These are phyloP conservation scores for Pimpla rufipes DNA, from an alignment of 2,888 invertebrate genomes.

Conservation along the genomic window DNA sequence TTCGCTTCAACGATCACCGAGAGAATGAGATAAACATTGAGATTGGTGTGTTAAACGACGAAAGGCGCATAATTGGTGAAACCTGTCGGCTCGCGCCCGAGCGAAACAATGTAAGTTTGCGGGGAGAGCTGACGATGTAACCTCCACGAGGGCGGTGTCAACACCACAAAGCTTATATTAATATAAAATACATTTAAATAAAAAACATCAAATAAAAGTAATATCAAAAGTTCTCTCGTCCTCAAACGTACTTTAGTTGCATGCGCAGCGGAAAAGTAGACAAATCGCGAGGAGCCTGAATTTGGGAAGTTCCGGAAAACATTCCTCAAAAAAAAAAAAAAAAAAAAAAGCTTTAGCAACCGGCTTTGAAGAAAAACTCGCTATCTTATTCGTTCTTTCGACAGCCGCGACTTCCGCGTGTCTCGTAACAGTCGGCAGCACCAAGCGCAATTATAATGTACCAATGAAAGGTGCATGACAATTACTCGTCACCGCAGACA, in stretches of 20 bases:
- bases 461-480: not conserved
- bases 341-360: not conserved
- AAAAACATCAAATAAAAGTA: not conserved
- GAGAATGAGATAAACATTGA: not conserved
- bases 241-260: not conserved
- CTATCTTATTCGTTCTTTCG: not conserved
- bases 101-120: constrained; percentile 1
- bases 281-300: not conserved
- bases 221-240: not conserved
- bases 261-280: not conserved
- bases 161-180: constrained; percentile 9
- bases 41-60: not conserved
- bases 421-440: not conserved
- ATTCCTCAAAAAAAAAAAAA: not conserved
- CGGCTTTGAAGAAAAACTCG: too few species aligned
- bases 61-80: not conserved
- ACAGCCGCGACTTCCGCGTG: not conserved
- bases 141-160: not conserved
- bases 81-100: not conserved
- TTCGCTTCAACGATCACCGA: not conserved
- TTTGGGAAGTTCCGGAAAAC: too few species aligned
- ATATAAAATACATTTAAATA: constrained; percentile 1
- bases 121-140: not conserved
- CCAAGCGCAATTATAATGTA: not conserved
- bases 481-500: constrained; percentile 3